phyloP scores from a whole-genome alignment of 2,797 vertebrate species.

The Megalops cyprinoides region DNA sequence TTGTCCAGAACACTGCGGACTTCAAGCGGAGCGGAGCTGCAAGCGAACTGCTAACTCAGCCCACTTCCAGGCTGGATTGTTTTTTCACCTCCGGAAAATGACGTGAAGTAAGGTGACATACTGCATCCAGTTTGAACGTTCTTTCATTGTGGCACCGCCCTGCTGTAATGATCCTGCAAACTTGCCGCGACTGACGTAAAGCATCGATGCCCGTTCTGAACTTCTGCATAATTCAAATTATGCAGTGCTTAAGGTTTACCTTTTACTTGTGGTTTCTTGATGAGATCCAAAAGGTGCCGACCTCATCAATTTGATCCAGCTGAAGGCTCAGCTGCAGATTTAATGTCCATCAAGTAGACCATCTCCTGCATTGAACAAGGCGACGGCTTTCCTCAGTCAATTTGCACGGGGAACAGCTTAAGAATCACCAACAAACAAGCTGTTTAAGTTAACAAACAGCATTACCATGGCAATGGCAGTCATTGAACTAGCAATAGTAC shows the following conservation, averaged over 20 bases:
- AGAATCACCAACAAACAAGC: too few species aligned
- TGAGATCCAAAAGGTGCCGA: not conserved
- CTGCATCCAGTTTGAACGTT: conserved; percentile 14
- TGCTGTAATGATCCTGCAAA: conserved; percentile 20
- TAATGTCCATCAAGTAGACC: not conserved
- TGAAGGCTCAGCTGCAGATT: not conserved
- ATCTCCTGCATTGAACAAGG: not conserved
- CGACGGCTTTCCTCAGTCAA: not conserved
- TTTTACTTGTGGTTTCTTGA: not conserved
- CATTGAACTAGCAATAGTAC: too few species aligned
- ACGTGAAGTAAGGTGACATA: conserved; percentile 32
- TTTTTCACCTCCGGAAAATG: conserved; percentile 23
- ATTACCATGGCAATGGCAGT: too few species aligned
- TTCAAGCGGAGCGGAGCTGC: not conserved
- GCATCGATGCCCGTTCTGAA: conserved; percentile 23
- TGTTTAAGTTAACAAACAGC: too few species aligned
- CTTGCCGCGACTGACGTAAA: conserved; percentile 21
- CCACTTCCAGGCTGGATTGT: not conserved
- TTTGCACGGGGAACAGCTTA: not conserved
- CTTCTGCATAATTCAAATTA: too few species aligned
- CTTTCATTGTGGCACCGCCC: conserved; percentile 30
- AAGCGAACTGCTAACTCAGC: not conserved
- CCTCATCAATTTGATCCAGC: not conserved
- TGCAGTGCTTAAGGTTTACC: too few species aligned
- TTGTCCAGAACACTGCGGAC: not conserved